Evolutionary conservation across 2,797 vertebrate species (phyloP).

Genomic region (Otolemur crassicaudatus): DNA sequence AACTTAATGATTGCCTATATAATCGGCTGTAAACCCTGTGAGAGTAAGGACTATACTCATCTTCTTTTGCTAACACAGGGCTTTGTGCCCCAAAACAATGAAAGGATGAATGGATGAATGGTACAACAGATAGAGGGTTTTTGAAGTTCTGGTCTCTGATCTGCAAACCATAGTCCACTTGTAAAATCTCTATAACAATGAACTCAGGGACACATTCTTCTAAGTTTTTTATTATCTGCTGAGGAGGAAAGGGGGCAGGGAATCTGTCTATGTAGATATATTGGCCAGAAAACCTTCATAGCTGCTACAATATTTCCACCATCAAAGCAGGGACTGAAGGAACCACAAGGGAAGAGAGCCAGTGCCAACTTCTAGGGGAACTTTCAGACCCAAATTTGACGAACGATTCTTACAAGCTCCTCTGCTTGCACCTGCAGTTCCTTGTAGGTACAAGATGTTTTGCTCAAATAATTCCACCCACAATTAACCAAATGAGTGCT

Average conservation of each 20-base stretch:
- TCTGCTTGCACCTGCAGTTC: not conserved
- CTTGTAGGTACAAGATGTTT: conserved; percentile 58
- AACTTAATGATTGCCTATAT: fast-evolving
- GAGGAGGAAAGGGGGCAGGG: not conserved
- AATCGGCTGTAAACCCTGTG: not conserved
- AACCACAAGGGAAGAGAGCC: not conserved
- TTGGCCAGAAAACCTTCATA: not conserved
- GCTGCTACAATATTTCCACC: not conserved
- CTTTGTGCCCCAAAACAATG: not conserved
- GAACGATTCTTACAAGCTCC: not conserved
- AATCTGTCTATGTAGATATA: not conserved
- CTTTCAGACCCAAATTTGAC: not conserved
- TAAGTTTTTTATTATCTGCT: not conserved
- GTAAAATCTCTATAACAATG: not conserved
- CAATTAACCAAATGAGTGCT: conserved; percentile 33
- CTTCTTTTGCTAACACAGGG: not conserved
- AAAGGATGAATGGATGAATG: not conserved
- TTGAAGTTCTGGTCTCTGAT: not conserved
- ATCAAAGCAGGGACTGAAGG: not conserved
- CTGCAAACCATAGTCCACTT: not conserved
- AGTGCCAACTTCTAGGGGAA: not conserved
- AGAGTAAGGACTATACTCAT: not conserved
- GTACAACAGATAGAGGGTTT: not conserved
- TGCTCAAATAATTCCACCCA: conserved; percentile 72
- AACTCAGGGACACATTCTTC: not conserved